phyloP scores from a whole-genome alignment of 1,140 invertebrate species.

The Drosophila micromelanica region DNA sequence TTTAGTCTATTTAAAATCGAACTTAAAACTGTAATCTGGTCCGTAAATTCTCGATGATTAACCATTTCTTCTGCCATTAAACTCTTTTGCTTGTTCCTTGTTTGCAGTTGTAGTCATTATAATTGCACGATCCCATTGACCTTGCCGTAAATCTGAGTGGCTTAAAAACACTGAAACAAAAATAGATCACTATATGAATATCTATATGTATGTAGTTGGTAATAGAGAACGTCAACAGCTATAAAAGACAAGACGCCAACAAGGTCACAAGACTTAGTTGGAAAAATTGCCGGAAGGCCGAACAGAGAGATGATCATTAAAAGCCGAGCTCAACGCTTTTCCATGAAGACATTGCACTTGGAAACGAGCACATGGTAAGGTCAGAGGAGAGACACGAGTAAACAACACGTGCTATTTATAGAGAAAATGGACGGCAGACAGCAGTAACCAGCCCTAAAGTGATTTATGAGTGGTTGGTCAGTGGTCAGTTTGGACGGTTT shows the following conservation, averaged over 20 bases:
- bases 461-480: constrained; percentile 67
- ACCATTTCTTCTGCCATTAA: too few relatives aligned
- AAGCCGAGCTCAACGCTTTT: constrained; percentile 55
- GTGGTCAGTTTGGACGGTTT: constrained; percentile 68
- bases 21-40: too few relatives aligned
- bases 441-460: constrained; percentile 5
- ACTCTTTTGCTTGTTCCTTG: not conserved
- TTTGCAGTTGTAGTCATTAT: constrained; percentile 4
- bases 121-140: constrained; percentile 25
- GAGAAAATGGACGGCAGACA: constrained; percentile 55
- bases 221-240: constrained; percentile 65
- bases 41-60: too few relatives aligned
- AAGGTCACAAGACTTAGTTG: constrained; percentile 60
- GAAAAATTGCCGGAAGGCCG: constrained; percentile 18
- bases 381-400: constrained; percentile 35
- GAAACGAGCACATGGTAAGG: constrained; percentile 56
- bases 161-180: constrained; percentile 4
- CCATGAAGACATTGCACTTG: constrained; percentile 71
- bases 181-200: not conserved
- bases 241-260: constrained; percentile 47
- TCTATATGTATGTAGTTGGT: constrained; percentile 13
- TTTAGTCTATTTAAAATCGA: too few relatives aligned
- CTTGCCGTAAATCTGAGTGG: constrained; percentile 29
- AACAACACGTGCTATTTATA: constrained; percentile 78
- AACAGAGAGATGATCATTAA: constrained; percentile 45